Evolutionary conservation across 2,797 vertebrate species (phyloP), one percentile per base, ranked within the genome.

Genomic region (Sylvilagus floridanus): DNA sequence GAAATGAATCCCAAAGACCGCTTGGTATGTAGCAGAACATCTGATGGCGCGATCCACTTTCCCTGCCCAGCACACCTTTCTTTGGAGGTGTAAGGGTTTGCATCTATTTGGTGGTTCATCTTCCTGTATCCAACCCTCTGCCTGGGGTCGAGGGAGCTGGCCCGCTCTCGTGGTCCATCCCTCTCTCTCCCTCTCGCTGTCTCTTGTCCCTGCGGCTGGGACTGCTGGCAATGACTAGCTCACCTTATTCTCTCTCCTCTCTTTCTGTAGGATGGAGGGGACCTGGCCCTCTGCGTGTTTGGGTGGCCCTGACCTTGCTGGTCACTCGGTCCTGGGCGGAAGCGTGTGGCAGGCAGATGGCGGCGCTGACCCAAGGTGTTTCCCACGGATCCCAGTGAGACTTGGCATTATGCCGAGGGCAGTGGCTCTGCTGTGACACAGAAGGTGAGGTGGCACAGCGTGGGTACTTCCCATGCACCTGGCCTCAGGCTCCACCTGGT

Each of bases 51-150:
- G 14, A 30, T 84, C 37, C 1, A 22, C 24, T 50, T 92, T 69
- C 57, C 60, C 47, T 88, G 42, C 26, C n/a, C n/a, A 79, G 7
- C 0, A n/a, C 60, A 63, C n/a, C 73, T 69, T 57, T 54, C 7
- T 63, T 13, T 54, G 28, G 26, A 42, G 30, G 6, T 19, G 21
- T 57, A 21, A 57, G 54, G 54, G 54, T 6, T 57, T 5, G 19
- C 42, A 28, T 79, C 76, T 77, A 52, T 32, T 79, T 65, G n/a
- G 85, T 72, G 11, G 62, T 82, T 96, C 87, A 42, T 32, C 54
- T 72, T 79, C 60, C 54, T 65, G 30, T 28, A 66, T 60, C 3
- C 17, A 88, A 73, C 5, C 1, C 63, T 50, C 7, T 22, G n/a
- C 60, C 13, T 19, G 24, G 28, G 63, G 72, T 26, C 42, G 42